Conservation (phyloP, 2,888 invertebrate genomes). For the Sminthurides aquaticus region DNA sequence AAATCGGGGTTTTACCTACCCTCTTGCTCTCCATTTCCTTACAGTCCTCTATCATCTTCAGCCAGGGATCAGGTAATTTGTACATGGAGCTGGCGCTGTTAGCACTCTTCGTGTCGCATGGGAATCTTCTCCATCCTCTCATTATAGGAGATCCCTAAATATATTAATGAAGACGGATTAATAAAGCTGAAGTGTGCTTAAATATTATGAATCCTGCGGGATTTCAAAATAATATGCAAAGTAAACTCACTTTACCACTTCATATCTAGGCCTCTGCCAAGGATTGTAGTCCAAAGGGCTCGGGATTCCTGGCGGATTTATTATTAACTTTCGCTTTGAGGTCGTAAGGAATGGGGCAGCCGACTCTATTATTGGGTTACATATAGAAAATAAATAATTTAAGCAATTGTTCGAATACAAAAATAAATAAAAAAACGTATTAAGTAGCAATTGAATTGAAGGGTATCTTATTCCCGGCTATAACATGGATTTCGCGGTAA, state of each 20-base stretch:
- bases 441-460: no score
- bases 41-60: constrained; percentile 19
- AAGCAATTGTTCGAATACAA: no score
- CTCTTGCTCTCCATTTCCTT: constrained; percentile 25
- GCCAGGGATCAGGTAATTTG: constrained; percentile 20
- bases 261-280: constrained; percentile 10
- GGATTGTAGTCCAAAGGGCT: constrained; percentile 28
- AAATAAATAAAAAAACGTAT: no score
- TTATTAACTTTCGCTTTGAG: not conserved
- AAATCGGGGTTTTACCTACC: constrained; percentile 22
- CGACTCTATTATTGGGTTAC: no score
- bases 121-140: constrained; percentile 15
- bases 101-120: not conserved
- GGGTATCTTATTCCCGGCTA: not conserved
- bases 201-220: no score
- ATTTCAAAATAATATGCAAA: no score
- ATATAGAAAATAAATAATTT: no score
- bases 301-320: constrained; percentile 13
- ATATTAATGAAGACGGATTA: no score
- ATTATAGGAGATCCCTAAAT: constrained; percentile 14
- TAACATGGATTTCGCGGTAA: constrained; percentile 15
- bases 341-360: constrained; percentile 33
- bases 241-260: constrained; percentile 13
- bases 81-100: constrained; percentile 12
- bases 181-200: not conserved